Conservation (phyloP, 2,888 invertebrate species). For the Pandemis cinnamomeana region DNA sequence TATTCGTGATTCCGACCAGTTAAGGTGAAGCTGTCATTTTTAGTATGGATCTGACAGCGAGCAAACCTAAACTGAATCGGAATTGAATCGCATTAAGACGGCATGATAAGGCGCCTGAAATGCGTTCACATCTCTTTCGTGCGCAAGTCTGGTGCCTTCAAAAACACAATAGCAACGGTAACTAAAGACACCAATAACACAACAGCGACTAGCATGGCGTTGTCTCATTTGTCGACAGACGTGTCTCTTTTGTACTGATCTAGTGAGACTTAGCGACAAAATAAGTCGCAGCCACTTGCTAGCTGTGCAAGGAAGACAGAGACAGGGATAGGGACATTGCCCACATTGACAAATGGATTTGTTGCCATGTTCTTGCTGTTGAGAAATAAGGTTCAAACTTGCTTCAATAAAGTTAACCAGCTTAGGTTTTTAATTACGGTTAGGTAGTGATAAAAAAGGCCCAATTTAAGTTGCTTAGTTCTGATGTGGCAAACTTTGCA, state of each 20-base stretch:
- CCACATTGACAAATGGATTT: slow-evolving; percentile 16
- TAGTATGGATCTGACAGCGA: no score
- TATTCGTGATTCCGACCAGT: no score
- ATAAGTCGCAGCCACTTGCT: neutral
- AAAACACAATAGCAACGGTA: slow-evolving; percentile 15
- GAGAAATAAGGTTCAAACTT: slow-evolving; percentile 26
- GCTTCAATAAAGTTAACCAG: neutral
- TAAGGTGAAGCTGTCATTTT: no score
- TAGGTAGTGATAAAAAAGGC: no score
- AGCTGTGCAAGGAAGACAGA: slow-evolving; percentile 7
- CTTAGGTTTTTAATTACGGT: neutral
- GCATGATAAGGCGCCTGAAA: neutral
- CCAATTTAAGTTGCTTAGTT: no score
- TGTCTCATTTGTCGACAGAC: neutral
- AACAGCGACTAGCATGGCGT: slow-evolving; percentile 3
- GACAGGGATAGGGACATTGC: slow-evolving; percentile 23
- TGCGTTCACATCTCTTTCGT: neutral
- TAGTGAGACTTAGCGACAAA: neutral
- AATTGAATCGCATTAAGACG: no score
- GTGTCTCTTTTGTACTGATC: neutral
- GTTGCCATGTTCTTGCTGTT: neutral
- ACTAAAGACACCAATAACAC: slow-evolving; percentile 37
- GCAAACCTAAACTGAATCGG: no score
- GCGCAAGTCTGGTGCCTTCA: neutral
- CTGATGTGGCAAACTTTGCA: no score